A percentile compares a stretch with the other conserved stretches of the same genome.
Evolutionary conservation across 2,888 invertebrate species (phyloP).

Genomic region (Adineta ricciae): DNA sequence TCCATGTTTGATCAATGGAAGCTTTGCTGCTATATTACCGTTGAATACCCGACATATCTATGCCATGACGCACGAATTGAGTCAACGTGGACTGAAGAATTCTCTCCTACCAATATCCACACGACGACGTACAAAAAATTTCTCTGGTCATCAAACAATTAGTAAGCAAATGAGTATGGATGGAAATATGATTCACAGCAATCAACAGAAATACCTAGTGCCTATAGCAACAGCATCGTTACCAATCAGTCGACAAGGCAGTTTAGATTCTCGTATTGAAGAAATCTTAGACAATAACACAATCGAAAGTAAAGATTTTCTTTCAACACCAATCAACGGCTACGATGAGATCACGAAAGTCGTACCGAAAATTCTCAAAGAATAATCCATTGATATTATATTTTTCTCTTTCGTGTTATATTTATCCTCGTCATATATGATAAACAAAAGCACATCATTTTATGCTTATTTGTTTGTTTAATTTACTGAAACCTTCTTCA

Average conservation of each 20-base stretch:
- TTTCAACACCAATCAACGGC: not conserved
- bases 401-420: not conserved
- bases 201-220: not conserved
- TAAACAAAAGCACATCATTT: not conserved
- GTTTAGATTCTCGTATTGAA: conserved; percentile 33
- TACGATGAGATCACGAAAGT: not conserved
- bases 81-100: conserved; percentile 24
- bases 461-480: not conserved
- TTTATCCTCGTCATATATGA: not conserved
- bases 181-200: not conserved
- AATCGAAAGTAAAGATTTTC: not conserved
- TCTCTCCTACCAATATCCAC: conserved; percentile 29
- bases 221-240: not conserved
- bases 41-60: not conserved
- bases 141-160: not conserved
- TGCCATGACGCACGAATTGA: conserved; percentile 29
- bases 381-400: not conserved
- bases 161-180: conserved; percentile 17
- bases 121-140: conserved; percentile 21
- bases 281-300: conserved; percentile 31
- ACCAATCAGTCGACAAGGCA: conserved; percentile 22
- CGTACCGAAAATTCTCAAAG: not conserved
- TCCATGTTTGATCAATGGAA: conserved; percentile 30
- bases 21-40: conserved; percentile 30
- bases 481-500: not conserved